Evolutionary conservation across 2,888 invertebrate species (phyloP), one percentile per base, ranked within the genome.

Genomic region (Conus canariensis): DNA sequence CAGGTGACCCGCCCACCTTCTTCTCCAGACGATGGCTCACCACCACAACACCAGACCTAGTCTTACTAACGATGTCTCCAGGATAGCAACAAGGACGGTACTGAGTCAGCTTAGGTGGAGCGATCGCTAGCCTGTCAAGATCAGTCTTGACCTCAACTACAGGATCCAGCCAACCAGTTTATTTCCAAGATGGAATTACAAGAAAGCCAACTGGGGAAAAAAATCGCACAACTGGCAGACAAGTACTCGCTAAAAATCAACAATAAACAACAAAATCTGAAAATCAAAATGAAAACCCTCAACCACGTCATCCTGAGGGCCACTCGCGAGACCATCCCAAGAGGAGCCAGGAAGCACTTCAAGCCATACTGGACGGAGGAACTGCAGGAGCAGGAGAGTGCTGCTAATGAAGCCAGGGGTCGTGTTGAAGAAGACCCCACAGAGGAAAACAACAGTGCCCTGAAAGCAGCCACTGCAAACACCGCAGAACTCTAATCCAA

Each of bases 21-120:
- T 89, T 86, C 83, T 90, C 87, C 25, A 86, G 90, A 87, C 0
- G 88, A 60, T 91, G 91, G 87, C 77, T 87, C 16, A 88, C 90
- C 6, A 88, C 77, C 4, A 85, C 87, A n/a, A 87, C 89, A 80
- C 90, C 89, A 58, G 90, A 91, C 67, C 77, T 91, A n/a, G 90
- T 70, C 9, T 90, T 30, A 89, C 90, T 7, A 60, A 85, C 60
- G 88, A 88, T 14, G 3, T 88, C 25, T 58, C 45, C 56, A 25
- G 60, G 30, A n/a, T 25, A 10, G 45, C 83, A 14, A 5, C 60
- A 1, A 64, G 64, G 22, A 56, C 14, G 0, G 90, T 91, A 1
- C 74, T 80, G 59, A 74, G 86, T 8, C 90, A 90, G 67, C 90
- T 91, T 10, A 91, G 90, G 25, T 90, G 88, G 12, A 92, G 90